phyloP scores from a whole-genome alignment of 2,797 vertebrate species.

The Aplochiton taeniatus region DNA sequence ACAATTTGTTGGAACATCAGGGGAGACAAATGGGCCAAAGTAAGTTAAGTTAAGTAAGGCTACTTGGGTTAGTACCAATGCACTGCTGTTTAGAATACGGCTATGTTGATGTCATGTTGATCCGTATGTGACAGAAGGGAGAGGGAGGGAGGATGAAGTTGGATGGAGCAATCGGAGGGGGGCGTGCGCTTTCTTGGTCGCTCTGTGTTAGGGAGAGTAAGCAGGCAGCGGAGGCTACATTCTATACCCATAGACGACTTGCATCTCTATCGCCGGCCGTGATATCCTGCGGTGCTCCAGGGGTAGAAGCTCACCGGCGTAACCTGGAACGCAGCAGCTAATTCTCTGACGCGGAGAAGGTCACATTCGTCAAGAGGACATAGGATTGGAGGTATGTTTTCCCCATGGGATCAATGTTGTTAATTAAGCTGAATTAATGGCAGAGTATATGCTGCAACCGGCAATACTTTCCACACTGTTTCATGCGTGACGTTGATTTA shows the following conservation, averaged over 20 bases:
- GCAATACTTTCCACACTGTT: slow-evolving; percentile 48
- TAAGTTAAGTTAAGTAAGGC: no score
- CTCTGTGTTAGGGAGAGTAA: slow-evolving; percentile 37
- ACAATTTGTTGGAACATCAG: no score
- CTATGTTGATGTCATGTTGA: slow-evolving; percentile 52
- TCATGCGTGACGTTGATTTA: background rate
- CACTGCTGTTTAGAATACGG: slow-evolving; percentile 42
- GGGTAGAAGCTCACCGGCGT: background rate
- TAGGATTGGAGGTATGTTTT: slow-evolving; percentile 50
- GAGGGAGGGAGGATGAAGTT: slow-evolving; percentile 43
- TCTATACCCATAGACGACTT: slow-evolving; percentile 17
- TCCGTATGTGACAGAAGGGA: slow-evolving; percentile 46
- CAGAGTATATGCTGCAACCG: no score
- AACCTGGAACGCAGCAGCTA: slow-evolving; percentile 5
- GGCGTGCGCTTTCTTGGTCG: slow-evolving; percentile 51
- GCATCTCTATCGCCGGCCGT: slow-evolving; percentile 3
- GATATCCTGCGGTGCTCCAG: slow-evolving; percentile 15
- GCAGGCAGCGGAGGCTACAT: slow-evolving; percentile 31
- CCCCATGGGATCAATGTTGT: slow-evolving; percentile 35
- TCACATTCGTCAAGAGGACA: slow-evolving; percentile 32
- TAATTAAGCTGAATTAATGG: no score
- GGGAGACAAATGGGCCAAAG: no score
- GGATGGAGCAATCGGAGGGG: slow-evolving; percentile 61
- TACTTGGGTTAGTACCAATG: slow-evolving; percentile 37
- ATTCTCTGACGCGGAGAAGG: slow-evolving; percentile 53